Evolutionary conservation across 2,113 vertebrate genomes (phyloP).

Genomic region (Calypte anna): DNA sequence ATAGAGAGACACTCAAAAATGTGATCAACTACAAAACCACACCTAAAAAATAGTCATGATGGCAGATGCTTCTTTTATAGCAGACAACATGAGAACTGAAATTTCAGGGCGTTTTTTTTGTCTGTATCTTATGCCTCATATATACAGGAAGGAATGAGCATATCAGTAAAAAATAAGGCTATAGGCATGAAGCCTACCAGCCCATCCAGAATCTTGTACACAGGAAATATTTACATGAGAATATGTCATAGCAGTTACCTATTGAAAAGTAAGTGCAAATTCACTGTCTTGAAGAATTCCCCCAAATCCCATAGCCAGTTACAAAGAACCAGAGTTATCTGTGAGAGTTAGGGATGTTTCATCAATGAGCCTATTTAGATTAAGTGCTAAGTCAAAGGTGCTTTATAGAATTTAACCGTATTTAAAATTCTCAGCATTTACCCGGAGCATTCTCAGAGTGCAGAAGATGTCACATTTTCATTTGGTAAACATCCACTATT

Average conservation of each 20-base stretch:
- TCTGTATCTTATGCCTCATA: not conserved
- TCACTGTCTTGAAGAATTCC: not conserved
- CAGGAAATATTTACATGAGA: not conserved
- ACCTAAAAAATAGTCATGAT: not conserved
- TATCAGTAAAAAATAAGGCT: not conserved
- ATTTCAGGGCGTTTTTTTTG: not conserved
- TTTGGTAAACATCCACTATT: not conserved
- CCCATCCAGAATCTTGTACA: not conserved
- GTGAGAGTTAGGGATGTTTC: not conserved
- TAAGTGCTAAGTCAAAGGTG: not conserved
- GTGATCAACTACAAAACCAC: not conserved
- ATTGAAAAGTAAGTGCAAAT: not conserved
- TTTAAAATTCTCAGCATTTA: not conserved
- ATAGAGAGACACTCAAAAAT: not conserved
- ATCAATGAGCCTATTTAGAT: not conserved
- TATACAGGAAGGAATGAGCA: not conserved
- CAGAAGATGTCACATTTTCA: not conserved
- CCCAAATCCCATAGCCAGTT: not conserved
- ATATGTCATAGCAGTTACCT: not conserved
- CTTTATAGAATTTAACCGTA: not conserved
- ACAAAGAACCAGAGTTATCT: not conserved
- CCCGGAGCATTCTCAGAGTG: not conserved
- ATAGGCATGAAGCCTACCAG: not conserved
- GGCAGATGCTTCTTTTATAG: not conserved
- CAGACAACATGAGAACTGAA: rapidly evolving